phyloP scores from a whole-genome alignment of 2,888 invertebrate species.

The Cistogaster globosa region DNA sequence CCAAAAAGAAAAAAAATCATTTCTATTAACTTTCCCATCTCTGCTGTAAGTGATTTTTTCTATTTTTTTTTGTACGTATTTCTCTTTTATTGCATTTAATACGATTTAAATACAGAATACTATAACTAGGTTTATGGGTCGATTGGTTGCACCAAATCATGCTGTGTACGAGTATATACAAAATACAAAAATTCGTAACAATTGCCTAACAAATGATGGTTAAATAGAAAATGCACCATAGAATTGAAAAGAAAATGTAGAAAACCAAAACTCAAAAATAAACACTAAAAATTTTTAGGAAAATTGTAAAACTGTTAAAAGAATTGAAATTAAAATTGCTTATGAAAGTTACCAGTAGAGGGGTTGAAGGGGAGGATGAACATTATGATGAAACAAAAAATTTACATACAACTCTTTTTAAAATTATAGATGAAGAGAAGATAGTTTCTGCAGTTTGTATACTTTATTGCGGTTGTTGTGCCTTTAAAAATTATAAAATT shows the following conservation, averaged over 20 bases:
- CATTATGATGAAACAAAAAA: slow-evolving; percentile 20
- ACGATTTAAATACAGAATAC: slow-evolving; percentile 75
- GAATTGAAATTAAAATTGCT: slow-evolving; percentile 69
- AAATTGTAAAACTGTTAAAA: slow-evolving; percentile 56
- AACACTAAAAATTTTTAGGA: slow-evolving; percentile 41
- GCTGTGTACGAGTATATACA: slow-evolving; percentile 44
- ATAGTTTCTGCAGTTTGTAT: slow-evolving; percentile 11
- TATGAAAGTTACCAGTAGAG: slow-evolving; percentile 9
- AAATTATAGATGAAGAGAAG: slow-evolving; percentile 1
- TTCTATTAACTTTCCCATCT: slow-evolving; percentile 19
- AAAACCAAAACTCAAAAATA: slow-evolving; percentile 39
- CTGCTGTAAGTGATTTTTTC: slow-evolving; percentile 39
- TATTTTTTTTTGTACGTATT: slow-evolving; percentile 20
- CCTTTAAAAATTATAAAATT: slow-evolving; percentile 43
- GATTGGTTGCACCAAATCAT: slow-evolving; percentile 81
- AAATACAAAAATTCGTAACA: slow-evolving; percentile 52
- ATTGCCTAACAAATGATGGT: slow-evolving; percentile 67
- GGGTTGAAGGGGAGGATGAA: neutral
- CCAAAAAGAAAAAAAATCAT: neutral
- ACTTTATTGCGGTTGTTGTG: slow-evolving; percentile 45
- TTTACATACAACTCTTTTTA: slow-evolving; percentile 29
- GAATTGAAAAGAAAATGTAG: slow-evolving; percentile 32
- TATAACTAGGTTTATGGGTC: slow-evolving; percentile 82
- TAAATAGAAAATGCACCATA: slow-evolving; percentile 44
- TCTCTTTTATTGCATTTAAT: slow-evolving; percentile 55